Base-by-base conservation (phyloP, 2,797 vertebrate species). In the Mormyrops boulengeri region DNA sequence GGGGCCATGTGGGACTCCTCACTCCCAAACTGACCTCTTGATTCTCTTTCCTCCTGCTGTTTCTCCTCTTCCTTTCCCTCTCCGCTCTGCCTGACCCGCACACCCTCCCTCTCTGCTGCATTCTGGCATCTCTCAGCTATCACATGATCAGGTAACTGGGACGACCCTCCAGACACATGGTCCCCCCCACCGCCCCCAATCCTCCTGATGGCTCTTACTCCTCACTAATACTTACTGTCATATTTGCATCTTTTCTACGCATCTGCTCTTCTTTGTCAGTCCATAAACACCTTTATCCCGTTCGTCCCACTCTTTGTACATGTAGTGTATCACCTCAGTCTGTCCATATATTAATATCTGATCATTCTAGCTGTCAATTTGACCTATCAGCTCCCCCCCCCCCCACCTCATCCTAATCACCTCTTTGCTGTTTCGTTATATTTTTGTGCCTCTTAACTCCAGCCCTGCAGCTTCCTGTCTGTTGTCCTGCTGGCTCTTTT, bases 101-200 rank as follows among this genome's bases (percentile, higher is more conserved):
- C 97, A 97, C 96, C 96, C 96, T 96, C 95, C 96, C 96, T 96
- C 95, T 97, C 96, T 97, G 98, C 98, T 98, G 98, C 97, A 97
- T 97, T 97, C 96, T 97, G 98, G 98, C 97, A 96, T 97, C 97
- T 97, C 96, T 97, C 98, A 99, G 98, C 97, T 99, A 98, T 99
- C 98, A 99, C 97, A 96, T 97, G 96, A 98, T 99, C 98, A 99
- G 98, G 98, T 99, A 99, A 99, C 97, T 95, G 96, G 95, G 95
- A 96, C 93, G 93, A 94, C 93, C 94, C 95, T 88, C 91, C 91
- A 92, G 93, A 93, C 93, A 94, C 92, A 85, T 80, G n/a, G 41
- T 55, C 19, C 2, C 88, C 34, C 1, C 17, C 69, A 4, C 5
- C 55, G 6, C n/a, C 12, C 8, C 49, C 60, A 3, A 1, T 38